Evolutionary conservation across 2,888 invertebrate species (phyloP), one percentile per base, ranked within the genome.

Genomic region (Cheilosia urbana): DNA sequence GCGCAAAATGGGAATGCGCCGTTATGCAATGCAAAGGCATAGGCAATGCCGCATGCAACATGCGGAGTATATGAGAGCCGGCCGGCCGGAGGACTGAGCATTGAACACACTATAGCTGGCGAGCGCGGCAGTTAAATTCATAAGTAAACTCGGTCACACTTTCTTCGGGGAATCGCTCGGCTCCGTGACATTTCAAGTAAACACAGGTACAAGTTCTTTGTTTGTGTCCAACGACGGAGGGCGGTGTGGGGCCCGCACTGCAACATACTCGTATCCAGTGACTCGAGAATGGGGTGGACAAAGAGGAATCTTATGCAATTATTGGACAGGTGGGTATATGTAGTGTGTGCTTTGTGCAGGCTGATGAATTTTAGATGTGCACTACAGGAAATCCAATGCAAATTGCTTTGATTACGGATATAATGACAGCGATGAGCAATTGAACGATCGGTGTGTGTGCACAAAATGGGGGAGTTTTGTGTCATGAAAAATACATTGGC

Each of bases 61-160:
- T 68, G n/a, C n/a, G 58, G 30, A 63, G 68, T 49, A 51, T 53
- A 9, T 30, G 30, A 30, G 42, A 11, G 51, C 58, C 71, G 45
- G 58, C 65, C 53, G 69, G 69, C 53, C 37, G 21, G 57, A 34
- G 68, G 62, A 19, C 27, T 24, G 24, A 51, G 13, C 47, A 45
- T 47, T 15, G 27, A 42, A 37, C 40, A 57, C 24, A 49, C 17
- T 2, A 3, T 11, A 24, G 15, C 51, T 5, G 19, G 17, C 40
- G 21, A 27, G 57, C 57, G 30, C 51, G 42, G 42, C 58, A 72
- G 77, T 53, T 71, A 80, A 81, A 69, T 81, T 85, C 57, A 76
- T 85, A 81, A 81, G 81, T 53, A 77, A 81, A 85, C 85, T 85
- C 81, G 85, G 85, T 85, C 85, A 84, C 85, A 85, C 85, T 85